Percentiles rank a stretch among this genome's conserved stretches.
These are phyloP conservation scores for Ypsolopha sequella DNA, from an alignment of 2,888 invertebrate species.

Conservation along the genomic window DNA sequence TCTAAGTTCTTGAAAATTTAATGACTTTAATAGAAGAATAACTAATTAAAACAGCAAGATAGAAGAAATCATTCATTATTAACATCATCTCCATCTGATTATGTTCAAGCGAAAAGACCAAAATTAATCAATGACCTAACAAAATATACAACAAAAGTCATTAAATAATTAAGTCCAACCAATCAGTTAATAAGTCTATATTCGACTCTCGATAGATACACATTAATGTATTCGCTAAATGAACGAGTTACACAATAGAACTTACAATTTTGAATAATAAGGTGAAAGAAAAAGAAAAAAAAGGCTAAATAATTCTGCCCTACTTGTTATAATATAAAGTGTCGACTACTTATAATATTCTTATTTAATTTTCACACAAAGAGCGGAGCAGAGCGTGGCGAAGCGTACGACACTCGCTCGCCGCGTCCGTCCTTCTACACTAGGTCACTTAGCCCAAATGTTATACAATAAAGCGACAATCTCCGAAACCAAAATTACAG, in stretches of 20 bases:
- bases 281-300: slow-evolving; percentile 67
- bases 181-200: slow-evolving; percentile 43
- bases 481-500: slow-evolving; percentile 53
- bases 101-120: slow-evolving; percentile 59
- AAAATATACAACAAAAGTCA: slow-evolving; percentile 72
- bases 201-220: slow-evolving; percentile 45
- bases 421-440: slow-evolving; percentile 20
- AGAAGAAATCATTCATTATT: slow-evolving; percentile 62
- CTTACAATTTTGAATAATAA: slow-evolving; percentile 70
- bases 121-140: slow-evolving; percentile 72
- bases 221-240: slow-evolving; percentile 55
- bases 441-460: slow-evolving; percentile 52
- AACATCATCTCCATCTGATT: slow-evolving; percentile 62
- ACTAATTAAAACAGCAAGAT: slow-evolving; percentile 71
- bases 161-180: slow-evolving; percentile 67
- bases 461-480: slow-evolving; percentile 55
- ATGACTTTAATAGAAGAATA: slow-evolving; percentile 71
- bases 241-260: slow-evolving; percentile 64
- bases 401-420: slow-evolving; percentile 9
- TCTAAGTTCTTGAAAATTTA: slow-evolving; percentile 66
- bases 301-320: slow-evolving; percentile 69
- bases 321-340: slow-evolving; percentile 71
- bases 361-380: slow-evolving; percentile 67
- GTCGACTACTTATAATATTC: slow-evolving; percentile 67
- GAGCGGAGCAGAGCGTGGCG: slow-evolving; percentile 23